Evolutionary conservation across 2,888 invertebrate species (phyloP), one percentile per base, ranked within the genome.

Genomic region (Pinctada fucata): DNA sequence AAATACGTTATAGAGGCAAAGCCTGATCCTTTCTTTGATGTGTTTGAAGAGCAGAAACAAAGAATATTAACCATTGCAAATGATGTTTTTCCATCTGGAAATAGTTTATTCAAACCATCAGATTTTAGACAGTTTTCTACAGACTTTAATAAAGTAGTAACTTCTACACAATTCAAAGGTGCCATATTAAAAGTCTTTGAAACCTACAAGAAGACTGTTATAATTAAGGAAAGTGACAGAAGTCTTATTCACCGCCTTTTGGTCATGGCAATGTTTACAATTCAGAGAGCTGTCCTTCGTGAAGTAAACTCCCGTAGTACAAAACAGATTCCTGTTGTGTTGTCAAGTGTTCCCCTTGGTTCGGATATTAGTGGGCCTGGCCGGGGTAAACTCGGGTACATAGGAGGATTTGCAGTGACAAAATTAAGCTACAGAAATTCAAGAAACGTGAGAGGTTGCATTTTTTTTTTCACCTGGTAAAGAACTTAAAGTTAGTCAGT

Each of bases 351-450:
- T 48, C 48, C 8, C 49, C 13, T 10, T n/a, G 49, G 4, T 70
- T 10, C 51, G 16, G 51, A 70, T 50, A 47, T 70, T 16, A 49
- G 48, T n/a, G 70, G 70, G 50, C 51, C 70, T n/a, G 70, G 50
- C 51, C 2, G 51, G 69, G 80, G 80, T 13, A 74, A 76, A 74
- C 45, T 74, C 2, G 65, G 80, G 13, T 80, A 80, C 63, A 58
- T 80, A 10, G 80, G 65, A 45, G 76, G 77, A n/a, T 77, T 75
- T 66, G 63, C 63, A 6, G 48, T 80, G 47, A 76, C 80, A 47
- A 80, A 80, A 80, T 48, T 76, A 8, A 73, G 73, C 52, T 49
- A 74, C 48, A 74, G 67, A 47, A 72, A 75, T 64, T 67, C 71
- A 47, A 73, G 66, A 16, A 8, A 49, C 3, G 10, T 80, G 31